phyloP scores from a whole-genome alignment of 2,888 invertebrate species.

The Caenorhabditis becei region DNA sequence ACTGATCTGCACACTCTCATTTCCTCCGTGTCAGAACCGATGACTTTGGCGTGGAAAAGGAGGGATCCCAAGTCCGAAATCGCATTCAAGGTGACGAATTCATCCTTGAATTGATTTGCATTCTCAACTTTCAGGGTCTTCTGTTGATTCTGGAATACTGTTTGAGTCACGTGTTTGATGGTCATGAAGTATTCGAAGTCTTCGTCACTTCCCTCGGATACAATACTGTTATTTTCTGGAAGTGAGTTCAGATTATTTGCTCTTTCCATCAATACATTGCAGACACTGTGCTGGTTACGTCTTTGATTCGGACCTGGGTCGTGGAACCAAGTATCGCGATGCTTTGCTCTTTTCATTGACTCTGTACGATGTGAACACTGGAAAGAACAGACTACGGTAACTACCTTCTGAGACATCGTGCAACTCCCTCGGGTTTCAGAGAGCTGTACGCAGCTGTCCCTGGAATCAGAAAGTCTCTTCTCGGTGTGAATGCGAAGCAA shows the following conservation, averaged over 20 bases:
- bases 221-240: slow-evolving; percentile 67
- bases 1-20: slow-evolving; percentile 41
- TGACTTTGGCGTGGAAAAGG: slow-evolving; percentile 75
- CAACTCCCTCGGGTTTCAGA: slow-evolving; percentile 59
- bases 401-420: neutral
- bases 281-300: slow-evolving; percentile 66
- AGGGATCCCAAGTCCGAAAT: slow-evolving; percentile 75
- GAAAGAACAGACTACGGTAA: slow-evolving; percentile 78
- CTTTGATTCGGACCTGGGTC: slow-evolving; percentile 80
- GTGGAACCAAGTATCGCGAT: slow-evolving; percentile 80
- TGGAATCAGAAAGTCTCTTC: slow-evolving; percentile 78
- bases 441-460: slow-evolving; percentile 81
- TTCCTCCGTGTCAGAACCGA: slow-evolving; percentile 50
- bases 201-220: slow-evolving; percentile 75
- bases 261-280: too few species aligned
- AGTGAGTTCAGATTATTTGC: too few species aligned
- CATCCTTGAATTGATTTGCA: too few species aligned
- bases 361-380: slow-evolving; percentile 81
- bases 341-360: slow-evolving; percentile 79
- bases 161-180: slow-evolving; percentile 75
- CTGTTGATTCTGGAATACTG: slow-evolving; percentile 79
- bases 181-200: slow-evolving; percentile 73
- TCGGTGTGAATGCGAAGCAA: slow-evolving; percentile 80
- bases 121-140: slow-evolving; percentile 65
- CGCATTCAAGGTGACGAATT: slow-evolving; percentile 62